Evolutionary conservation across 1,140 invertebrate genomes (phyloP).

Genomic region (Drosophila varians): DNA sequence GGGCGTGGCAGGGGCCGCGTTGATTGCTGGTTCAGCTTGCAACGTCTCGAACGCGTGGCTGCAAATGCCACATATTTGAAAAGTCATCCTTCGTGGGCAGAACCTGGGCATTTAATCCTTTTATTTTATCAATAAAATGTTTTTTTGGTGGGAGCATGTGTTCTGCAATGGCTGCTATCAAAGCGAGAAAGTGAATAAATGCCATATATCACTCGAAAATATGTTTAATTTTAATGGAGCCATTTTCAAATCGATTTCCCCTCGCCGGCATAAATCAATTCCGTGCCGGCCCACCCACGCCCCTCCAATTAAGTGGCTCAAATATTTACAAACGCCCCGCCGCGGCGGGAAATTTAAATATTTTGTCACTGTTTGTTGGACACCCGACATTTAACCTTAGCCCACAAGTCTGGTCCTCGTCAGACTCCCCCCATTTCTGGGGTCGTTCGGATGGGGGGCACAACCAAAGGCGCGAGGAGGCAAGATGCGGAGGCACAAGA

Average conservation of each 20-base stretch:
- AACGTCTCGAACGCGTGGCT: conserved; percentile 45
- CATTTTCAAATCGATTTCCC: conserved; percentile 51
- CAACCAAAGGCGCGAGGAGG: background rate
- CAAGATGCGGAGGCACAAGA: background rate
- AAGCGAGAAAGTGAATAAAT: background rate
- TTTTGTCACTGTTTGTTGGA: conserved; percentile 78
- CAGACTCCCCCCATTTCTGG: conserved; percentile 17
- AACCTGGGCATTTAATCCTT: background rate
- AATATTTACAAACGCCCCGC: conserved; percentile 73
- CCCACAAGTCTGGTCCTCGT: conserved; percentile 36
- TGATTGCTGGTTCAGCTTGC: conserved; percentile 72
- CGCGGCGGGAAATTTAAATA: conserved; percentile 68
- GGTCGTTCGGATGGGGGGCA: background rate
- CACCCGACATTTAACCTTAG: conserved; percentile 75
- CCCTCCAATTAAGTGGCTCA: conserved; percentile 74
- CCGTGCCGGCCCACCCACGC: conserved; percentile 31
- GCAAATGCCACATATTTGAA: conserved; percentile 17
- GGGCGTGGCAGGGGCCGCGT: conserved; percentile 66
- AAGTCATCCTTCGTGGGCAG: conserved; percentile 26
- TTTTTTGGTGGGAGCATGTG: background rate
- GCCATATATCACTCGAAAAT: conserved; percentile 35
- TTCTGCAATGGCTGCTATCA: background rate
- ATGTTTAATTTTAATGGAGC: conserved; percentile 26
- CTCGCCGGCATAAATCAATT: conserved; percentile 66
- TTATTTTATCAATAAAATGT: background rate